Percentiles rank a stretch among this genome's conserved stretches.
phyloP scores from a whole-genome alignment of 2,113 vertebrate genomes.

The Ahaetulla prasina region DNA sequence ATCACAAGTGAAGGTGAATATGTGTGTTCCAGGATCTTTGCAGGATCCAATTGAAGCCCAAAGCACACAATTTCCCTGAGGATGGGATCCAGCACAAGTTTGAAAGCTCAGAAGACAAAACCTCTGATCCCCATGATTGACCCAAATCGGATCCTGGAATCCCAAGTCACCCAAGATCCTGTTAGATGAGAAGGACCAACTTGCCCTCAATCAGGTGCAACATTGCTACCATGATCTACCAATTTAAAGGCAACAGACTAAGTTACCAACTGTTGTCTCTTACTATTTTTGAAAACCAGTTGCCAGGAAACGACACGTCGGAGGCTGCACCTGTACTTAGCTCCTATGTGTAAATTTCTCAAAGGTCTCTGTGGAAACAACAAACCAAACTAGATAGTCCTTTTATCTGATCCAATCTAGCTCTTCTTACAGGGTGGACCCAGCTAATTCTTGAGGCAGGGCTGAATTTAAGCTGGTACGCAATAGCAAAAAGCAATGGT shows the following conservation, averaged over 20 bases:
- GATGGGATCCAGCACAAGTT: too few relatives aligned
- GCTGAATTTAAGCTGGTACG: background rate
- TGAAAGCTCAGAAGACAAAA: too few relatives aligned
- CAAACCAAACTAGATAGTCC: background rate
- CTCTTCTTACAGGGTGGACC: background rate
- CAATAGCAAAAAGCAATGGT: background rate
- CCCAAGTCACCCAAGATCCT: too few relatives aligned
- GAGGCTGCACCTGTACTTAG: background rate
- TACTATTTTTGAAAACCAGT: background rate
- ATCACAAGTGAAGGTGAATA: too few relatives aligned
- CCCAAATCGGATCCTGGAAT: too few relatives aligned
- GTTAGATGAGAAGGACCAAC: too few relatives aligned
- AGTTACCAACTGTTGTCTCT: background rate
- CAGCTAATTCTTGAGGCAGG: background rate
- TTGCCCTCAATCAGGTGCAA: too few relatives aligned
- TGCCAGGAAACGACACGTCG: background rate
- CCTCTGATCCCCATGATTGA: too few relatives aligned
- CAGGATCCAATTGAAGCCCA: too few relatives aligned
- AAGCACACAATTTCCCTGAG: too few relatives aligned
- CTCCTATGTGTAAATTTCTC: background rate
- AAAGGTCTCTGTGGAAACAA: background rate
- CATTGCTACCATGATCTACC: background rate
- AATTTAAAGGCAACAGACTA: background rate
- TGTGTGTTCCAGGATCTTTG: too few relatives aligned
- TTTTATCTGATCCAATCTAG: background rate